A percentile compares a stretch with the other conserved stretches of the same genome.
Conservation (phyloP, 2,113 vertebrate species). For the Tyto alba region DNA sequence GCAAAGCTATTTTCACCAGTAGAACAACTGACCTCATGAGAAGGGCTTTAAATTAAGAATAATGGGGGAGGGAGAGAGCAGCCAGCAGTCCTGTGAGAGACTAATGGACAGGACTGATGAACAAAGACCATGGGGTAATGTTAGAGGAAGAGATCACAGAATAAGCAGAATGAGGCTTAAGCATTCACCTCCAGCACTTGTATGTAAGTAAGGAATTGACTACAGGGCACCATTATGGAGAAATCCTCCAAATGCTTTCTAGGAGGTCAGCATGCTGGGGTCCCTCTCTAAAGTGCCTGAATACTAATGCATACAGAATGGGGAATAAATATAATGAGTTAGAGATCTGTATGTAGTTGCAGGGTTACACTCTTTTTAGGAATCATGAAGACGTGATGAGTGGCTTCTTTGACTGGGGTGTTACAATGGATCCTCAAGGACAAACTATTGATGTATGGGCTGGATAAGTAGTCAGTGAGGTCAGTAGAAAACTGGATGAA, state of each 20-base stretch:
- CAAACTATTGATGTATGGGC: not conserved
- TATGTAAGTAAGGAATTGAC: not conserved
- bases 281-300: too few relatives aligned
- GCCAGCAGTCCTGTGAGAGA: not conserved
- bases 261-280: not conserved
- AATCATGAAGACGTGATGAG: not conserved
- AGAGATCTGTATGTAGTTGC: too few relatives aligned
- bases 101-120: not conserved
- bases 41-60: not conserved
- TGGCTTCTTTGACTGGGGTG: not conserved
- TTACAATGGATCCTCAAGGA: not conserved
- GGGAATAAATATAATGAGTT: not conserved
- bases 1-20: fast-evolving
- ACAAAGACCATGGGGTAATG: not conserved
- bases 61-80: not conserved
- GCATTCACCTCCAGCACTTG: not conserved
- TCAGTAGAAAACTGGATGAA: not conserved
- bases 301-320: not conserved
- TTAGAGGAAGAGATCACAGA: not conserved
- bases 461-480: not conserved
- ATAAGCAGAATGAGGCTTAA: not conserved
- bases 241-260: not conserved
- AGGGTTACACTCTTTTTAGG: too few relatives aligned
- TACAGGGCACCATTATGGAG: not conserved
- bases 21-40: not conserved